phyloP scores from a whole-genome alignment of 1,140 invertebrate species.

The Arion vulgaris region DNA sequence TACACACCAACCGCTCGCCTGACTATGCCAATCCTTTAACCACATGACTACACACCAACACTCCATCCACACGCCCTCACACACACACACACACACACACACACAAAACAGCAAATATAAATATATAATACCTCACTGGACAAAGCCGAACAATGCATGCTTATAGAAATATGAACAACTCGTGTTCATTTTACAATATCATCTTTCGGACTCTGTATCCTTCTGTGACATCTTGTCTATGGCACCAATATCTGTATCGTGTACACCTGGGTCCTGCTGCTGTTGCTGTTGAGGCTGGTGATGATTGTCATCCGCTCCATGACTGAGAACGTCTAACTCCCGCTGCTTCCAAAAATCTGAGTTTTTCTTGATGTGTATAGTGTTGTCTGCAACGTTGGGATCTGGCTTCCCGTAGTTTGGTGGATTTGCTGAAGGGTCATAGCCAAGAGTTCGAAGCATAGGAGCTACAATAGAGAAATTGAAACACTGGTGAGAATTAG shows the following conservation, averaged over 20 bases:
- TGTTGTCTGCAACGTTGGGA: constrained; percentile 87
- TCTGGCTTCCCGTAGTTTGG: constrained; percentile 93
- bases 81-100: too few species aligned
- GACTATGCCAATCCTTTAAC: too few species aligned
- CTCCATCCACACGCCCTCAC: too few species aligned
- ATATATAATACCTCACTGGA: too few species aligned
- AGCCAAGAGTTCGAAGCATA: constrained; percentile 90
- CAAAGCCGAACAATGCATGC: too few species aligned
- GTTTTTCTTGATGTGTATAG: constrained; percentile 75
- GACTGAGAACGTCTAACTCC: constrained; percentile 83
- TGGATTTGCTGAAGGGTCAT: constrained; percentile 94
- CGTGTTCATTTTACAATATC: constrained; percentile 14
- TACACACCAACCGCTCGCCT: too few species aligned
- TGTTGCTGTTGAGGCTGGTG: neutral
- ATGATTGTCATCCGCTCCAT: constrained; percentile 79
- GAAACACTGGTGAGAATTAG: neutral
- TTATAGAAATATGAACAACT: too few species aligned
- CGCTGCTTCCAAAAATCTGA: constrained; percentile 71
- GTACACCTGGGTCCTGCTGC: neutral
- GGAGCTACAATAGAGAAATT: constrained; percentile 77
- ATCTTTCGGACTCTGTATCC: neutral
- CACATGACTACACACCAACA: too few species aligned
- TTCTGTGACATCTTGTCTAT: neutral
- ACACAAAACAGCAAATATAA: too few species aligned
- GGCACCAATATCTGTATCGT: neutral